Evolutionary conservation across 2,797 vertebrate species (phyloP).

Genomic region (Myotis pilosus): DNA sequence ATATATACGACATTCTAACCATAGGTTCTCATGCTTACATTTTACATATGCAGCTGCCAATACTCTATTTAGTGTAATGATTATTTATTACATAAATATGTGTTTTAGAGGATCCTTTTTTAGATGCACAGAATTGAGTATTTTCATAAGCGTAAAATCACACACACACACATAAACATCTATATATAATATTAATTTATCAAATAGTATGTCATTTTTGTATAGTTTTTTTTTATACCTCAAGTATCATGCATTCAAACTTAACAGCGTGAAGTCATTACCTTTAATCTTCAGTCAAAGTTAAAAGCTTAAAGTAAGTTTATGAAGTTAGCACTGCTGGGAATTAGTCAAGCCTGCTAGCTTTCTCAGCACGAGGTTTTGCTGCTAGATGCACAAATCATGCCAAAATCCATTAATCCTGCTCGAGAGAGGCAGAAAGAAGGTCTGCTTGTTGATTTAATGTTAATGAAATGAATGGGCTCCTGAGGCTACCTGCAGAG

Average conservation of each 20-base stretch:
- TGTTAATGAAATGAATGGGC: conserved; percentile 85
- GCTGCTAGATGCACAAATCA: conserved; percentile 83
- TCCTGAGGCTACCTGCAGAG: conserved; percentile 83
- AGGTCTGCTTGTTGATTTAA: conserved; percentile 86
- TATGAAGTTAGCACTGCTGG: conserved; percentile 85
- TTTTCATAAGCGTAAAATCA: conserved; percentile 35
- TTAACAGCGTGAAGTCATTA: conserved; percentile 81
- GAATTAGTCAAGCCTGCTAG: conserved; percentile 88
- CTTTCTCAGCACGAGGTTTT: conserved; percentile 86
- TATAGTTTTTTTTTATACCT: conserved; percentile 68
- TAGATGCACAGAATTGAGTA: background rate
- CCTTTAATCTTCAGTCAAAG: conserved; percentile 83
- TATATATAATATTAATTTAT: conserved; percentile 1
- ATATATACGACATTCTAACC: background rate
- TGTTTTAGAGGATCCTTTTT: conserved; percentile 56
- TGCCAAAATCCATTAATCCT: conserved; percentile 87
- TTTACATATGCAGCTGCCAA: background rate
- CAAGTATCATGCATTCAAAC: conserved; percentile 77
- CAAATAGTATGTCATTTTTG: conserved; percentile 22
- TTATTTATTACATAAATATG: background rate
- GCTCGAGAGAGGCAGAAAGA: conserved; percentile 83
- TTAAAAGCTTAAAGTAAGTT: conserved; percentile 86
- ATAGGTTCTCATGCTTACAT: background rate
- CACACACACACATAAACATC: accelerated
- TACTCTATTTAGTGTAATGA: conserved; percentile 45